These are phyloP conservation scores for Deroplatys truncata DNA, from an alignment of 2,888 invertebrate species.

Conservation along the genomic window DNA sequence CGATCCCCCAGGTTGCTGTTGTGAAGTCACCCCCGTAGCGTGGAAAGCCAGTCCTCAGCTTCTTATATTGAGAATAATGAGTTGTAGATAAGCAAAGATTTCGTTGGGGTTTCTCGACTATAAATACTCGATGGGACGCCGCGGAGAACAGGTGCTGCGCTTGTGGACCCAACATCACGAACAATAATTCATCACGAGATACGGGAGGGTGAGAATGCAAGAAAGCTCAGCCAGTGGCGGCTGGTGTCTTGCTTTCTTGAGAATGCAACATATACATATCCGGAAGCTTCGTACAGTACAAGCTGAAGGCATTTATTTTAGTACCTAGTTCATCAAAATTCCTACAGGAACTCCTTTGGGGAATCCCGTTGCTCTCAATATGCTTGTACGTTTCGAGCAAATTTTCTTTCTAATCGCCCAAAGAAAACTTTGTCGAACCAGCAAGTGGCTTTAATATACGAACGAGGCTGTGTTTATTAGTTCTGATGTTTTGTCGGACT, in stretches of 20 bases:
- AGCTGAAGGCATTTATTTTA: too few species aligned
- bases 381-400: too few species aligned
- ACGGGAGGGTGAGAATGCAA: background rate
- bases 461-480: too few species aligned
- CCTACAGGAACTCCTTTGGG: too few species aligned
- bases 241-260: background rate
- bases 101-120: background rate
- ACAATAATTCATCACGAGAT: background rate
- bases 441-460: too few species aligned
- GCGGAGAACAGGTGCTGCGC: background rate
- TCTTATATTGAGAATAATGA: background rate
- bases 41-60: background rate
- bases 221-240: background rate
- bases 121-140: background rate
- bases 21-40: background rate
- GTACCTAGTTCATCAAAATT: too few species aligned
- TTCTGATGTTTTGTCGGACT: too few species aligned
- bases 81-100: background rate
- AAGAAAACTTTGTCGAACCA: too few species aligned
- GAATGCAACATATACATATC: too few species aligned
- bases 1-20: background rate
- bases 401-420: too few species aligned
- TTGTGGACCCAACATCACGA: conserved; percentile 11
- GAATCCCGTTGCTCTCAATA: too few species aligned
- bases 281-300: too few species aligned